These are phyloP conservation scores for Phymatocera aterrima DNA, from an alignment of 2,888 invertebrate species.

Conservation along the genomic window DNA sequence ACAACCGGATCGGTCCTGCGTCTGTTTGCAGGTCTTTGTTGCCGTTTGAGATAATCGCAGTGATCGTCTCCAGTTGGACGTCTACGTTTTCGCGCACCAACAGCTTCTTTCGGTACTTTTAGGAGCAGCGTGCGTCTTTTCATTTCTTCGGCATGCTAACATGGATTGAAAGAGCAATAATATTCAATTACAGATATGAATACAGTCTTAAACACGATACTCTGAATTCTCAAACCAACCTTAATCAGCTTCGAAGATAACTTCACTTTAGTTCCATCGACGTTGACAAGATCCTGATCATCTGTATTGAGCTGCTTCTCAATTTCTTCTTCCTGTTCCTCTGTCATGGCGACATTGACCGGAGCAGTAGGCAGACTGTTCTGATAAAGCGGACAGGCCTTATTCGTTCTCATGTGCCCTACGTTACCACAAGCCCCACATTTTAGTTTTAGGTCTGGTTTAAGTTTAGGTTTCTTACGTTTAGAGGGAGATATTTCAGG, in stretches of 20 bases:
- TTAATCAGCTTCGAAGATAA: conserved; percentile 92
- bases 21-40: conserved; percentile 90
- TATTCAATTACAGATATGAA: neutral
- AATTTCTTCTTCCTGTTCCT: conserved; percentile 90
- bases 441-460: conserved; percentile 93
- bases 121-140: conserved; percentile 86
- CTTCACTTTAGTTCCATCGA: conserved; percentile 96
- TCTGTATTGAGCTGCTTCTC: conserved; percentile 86
- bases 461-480: conserved; percentile 89
- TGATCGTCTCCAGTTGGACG: conserved; percentile 83
- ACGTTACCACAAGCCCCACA: conserved; percentile 98
- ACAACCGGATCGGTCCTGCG: conserved; percentile 97
- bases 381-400: conserved; percentile 96
- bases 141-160: conserved; percentile 90
- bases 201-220: neutral
- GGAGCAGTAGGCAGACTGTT: conserved; percentile 79
- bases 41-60: conserved; percentile 93
- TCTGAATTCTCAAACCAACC: conserved; percentile 70
- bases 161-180: conserved; percentile 11
- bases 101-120: conserved; percentile 87
- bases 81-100: conserved; percentile 80
- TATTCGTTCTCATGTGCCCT: conserved; percentile 92
- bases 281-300: conserved; percentile 92
- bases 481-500: conserved; percentile 77
- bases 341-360: conserved; percentile 84